Percentiles rank a stretch among this genome's conserved stretches.
phyloP scores from a whole-genome alignment of 2,113 vertebrate genomes.

The Sprattus sprattus region DNA sequence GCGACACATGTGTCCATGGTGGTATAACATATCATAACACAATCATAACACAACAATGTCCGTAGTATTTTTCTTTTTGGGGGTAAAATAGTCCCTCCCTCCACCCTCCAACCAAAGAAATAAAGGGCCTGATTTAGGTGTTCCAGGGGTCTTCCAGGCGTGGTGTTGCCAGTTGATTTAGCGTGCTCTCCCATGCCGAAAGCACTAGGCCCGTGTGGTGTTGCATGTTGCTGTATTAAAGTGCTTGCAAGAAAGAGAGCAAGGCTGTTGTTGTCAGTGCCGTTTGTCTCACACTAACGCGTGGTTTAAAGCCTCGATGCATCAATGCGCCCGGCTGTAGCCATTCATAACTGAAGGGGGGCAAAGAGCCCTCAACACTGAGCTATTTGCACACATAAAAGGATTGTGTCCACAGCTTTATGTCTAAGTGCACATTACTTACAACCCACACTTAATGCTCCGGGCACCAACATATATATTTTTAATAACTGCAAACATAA shows the following conservation, averaged over 20 bases:
- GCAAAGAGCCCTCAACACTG: constrained; percentile 35
- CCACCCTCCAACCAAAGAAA: background rate
- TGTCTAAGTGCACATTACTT: constrained; percentile 71
- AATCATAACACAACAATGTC: background rate
- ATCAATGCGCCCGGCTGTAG: constrained; percentile 2
- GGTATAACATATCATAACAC: background rate
- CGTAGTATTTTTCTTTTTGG: background rate
- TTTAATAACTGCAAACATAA: constrained; percentile 62
- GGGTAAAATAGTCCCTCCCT: background rate
- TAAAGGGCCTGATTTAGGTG: background rate
- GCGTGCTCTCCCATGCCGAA: background rate
- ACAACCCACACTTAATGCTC: constrained; percentile 66
- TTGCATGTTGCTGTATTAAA: constrained; percentile 10
- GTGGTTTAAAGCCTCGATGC: constrained; percentile 19
- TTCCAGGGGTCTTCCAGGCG: background rate
- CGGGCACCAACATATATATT: constrained; percentile 53
- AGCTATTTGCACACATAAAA: constrained; percentile 63
- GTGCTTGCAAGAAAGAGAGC: constrained; percentile 23
- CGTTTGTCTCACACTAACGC: background rate
- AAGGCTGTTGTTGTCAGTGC: constrained; percentile 12
- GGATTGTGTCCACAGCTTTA: constrained; percentile 55
- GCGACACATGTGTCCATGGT: background rate
- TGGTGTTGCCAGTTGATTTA: background rate
- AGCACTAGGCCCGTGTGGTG: background rate
- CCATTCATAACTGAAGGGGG: background rate